phyloP scores from a whole-genome alignment of 2,797 vertebrate genomes.

The Malacoraja senta region DNA sequence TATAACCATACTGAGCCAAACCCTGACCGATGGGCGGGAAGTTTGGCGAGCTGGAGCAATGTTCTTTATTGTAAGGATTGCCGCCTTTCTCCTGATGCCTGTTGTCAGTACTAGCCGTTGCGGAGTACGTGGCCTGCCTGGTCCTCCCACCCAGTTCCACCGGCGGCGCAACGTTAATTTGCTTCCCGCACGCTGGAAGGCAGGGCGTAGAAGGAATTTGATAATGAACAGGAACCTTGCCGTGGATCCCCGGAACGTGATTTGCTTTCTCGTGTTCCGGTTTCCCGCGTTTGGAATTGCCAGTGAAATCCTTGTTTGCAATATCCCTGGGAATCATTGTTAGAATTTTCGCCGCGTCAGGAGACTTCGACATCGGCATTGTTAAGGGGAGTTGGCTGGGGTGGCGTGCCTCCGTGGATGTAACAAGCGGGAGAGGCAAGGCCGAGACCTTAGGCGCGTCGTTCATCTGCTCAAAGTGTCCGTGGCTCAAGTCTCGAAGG shows the following conservation, averaged over 20 bases:
- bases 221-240: neutral
- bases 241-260: neutral
- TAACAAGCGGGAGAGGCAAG: neutral
- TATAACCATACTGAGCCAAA: neutral
- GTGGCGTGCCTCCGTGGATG: neutral
- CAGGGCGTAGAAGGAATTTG: neutral
- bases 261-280: neutral
- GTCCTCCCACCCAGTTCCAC: neutral
- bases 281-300: neutral
- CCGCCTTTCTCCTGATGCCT: neutral
- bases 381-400: neutral
- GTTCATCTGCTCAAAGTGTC: neutral
- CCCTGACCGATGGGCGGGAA: neutral
- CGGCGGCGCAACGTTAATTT: neutral
- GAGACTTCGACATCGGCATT: neutral
- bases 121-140: neutral
- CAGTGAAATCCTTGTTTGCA: neutral
- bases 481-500: neutral
- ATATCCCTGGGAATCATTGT: neutral
- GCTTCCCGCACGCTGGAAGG: neutral
- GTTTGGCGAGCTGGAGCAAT: neutral
- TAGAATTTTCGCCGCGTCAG: neutral
- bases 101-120: neutral
- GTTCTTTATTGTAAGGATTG: neutral
- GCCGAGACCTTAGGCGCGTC: neutral